phyloP scores from a whole-genome alignment of 2,888 invertebrate genomes.

The Lepetodrilus schrolli region DNA sequence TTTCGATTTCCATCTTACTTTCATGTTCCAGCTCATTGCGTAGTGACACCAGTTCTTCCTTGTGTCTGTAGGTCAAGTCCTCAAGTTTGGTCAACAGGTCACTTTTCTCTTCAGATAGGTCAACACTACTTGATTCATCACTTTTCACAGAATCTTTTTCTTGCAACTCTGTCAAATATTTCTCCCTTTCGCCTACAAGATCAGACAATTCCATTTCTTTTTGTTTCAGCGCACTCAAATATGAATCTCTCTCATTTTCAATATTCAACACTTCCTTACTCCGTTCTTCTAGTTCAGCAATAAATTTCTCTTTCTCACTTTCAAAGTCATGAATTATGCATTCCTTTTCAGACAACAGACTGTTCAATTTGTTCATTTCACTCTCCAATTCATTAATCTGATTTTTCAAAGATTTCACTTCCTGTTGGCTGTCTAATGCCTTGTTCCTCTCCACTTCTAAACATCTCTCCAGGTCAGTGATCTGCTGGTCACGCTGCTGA shows the following conservation, averaged over 20 bases:
- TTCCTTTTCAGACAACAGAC: conserved; percentile 29
- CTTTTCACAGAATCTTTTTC: conserved; percentile 37
- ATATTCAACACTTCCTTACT: conserved; percentile 36
- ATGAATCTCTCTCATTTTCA: conserved; percentile 42
- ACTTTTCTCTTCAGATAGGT: conserved; percentile 24
- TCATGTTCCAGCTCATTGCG: conserved; percentile 63
- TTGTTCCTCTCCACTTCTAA: conserved; percentile 48
- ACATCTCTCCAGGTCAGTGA: conserved; percentile 50
- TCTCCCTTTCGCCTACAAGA: conserved; percentile 47
- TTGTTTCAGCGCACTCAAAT: conserved; percentile 39
- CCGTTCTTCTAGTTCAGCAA: conserved; percentile 46
- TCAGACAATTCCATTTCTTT: conserved; percentile 43
- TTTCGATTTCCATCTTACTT: conserved; percentile 53
- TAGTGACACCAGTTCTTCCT: conserved; percentile 47
- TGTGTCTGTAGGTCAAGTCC: conserved; percentile 42
- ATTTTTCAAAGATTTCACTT: conserved; percentile 34
- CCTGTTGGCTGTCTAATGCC: conserved; percentile 45
- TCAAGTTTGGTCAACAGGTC: conserved; percentile 37
- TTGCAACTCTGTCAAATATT: conserved; percentile 35
- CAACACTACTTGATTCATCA: neutral
- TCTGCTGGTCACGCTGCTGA: conserved; percentile 45
- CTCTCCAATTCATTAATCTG: conserved; percentile 32
- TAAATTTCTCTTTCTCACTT: conserved; percentile 44
- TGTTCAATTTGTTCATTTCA: neutral
- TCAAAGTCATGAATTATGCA: neutral